A percentile compares a stretch with the other conserved stretches of the same genome.
These are phyloP conservation scores for Mungos mungo DNA, from an alignment of 2,113 vertebrate species.

Conservation along the genomic window DNA sequence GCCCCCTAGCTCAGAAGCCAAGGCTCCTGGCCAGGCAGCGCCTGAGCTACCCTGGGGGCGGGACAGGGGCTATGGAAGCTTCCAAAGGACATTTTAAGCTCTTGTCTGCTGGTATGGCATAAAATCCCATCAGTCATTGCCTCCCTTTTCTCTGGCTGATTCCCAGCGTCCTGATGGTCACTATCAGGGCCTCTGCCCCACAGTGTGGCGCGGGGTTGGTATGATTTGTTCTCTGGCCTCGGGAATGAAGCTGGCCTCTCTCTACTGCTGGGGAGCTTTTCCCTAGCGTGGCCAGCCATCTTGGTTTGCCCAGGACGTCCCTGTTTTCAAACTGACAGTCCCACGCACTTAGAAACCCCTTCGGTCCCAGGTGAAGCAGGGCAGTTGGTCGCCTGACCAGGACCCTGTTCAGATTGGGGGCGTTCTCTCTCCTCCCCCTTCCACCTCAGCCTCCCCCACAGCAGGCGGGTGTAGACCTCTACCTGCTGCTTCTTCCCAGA, in stretches of 20 bases:
- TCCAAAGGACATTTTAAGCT: neutral
- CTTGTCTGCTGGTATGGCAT: neutral
- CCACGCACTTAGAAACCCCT: too few relatives aligned
- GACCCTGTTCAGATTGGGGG: neutral
- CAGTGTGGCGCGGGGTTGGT: neutral
- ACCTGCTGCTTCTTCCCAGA: neutral
- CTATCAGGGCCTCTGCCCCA: neutral
- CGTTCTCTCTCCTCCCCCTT: fast-evolving
- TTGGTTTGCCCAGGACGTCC: neutral
- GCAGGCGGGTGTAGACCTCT: too few relatives aligned
- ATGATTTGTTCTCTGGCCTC: neutral
- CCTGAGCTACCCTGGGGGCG: too few relatives aligned
- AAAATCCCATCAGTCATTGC: too few relatives aligned
- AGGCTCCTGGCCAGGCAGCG: too few relatives aligned
- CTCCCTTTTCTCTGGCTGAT: neutral
- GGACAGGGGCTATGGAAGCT: neutral
- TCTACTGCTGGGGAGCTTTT: neutral
- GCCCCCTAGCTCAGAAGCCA: neutral
- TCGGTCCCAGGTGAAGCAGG: too few relatives aligned
- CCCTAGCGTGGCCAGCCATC: neutral
- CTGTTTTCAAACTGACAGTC: neutral
- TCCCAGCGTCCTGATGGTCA: neutral
- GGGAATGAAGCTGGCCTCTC: neutral
- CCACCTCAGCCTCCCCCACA: too few relatives aligned
- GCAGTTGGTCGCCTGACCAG: too few relatives aligned